phyloP scores from a whole-genome alignment of 2,113 vertebrate species.

The Enhydra lutris region DNA sequence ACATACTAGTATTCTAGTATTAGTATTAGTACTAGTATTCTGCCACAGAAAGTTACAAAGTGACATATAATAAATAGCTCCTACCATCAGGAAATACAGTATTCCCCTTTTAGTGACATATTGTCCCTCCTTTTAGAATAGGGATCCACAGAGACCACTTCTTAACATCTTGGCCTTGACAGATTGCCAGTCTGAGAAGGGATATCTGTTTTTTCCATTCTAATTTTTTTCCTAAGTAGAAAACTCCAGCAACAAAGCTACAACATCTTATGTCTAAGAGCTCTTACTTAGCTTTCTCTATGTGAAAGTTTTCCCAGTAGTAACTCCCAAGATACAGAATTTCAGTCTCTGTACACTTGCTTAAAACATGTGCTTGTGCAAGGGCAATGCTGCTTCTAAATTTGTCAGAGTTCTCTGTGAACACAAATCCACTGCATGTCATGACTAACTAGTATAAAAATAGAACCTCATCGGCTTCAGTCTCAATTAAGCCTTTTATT shows the following conservation, averaged over 20 bases:
- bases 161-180: neutral
- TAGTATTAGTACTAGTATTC: neutral
- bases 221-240: neutral
- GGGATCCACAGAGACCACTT: neutral
- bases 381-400: neutral
- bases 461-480: neutral
- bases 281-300: neutral
- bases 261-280: neutral
- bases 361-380: neutral
- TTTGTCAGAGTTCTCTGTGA: neutral
- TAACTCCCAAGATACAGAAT: neutral
- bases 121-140: neutral
- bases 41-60: neutral
- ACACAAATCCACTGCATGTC: neutral
- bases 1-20: neutral
- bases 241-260: neutral
- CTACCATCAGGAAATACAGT: neutral
- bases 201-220: neutral
- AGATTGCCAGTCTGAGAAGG: neutral
- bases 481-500: conserved; percentile 37
- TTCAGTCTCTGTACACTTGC: neutral
- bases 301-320: neutral
- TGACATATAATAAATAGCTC: neutral
- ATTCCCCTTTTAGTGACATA: neutral
- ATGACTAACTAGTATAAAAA: conserved; percentile 1